Conservation (phyloP, 2,888 invertebrate genomes). For the Mactromeris polynyma region DNA sequence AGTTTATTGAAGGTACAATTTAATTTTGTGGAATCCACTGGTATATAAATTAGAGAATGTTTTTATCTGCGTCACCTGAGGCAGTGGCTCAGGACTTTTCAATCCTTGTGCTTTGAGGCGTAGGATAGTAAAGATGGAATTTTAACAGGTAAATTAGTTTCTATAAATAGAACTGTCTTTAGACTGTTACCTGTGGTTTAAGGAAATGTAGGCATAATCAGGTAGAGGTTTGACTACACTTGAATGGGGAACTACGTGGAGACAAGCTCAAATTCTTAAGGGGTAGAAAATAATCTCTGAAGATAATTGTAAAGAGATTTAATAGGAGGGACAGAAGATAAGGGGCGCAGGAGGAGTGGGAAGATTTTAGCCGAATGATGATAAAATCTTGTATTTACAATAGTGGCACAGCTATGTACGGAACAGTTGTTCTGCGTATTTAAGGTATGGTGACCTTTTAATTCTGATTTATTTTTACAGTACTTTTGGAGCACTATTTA, state of each 20-base stretch:
- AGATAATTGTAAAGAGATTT: slow-evolving; percentile 45
- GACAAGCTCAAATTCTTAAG: slow-evolving; percentile 37
- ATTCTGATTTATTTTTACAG: no score
- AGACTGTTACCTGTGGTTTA: slow-evolving; percentile 51
- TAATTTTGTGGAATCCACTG: slow-evolving; percentile 28
- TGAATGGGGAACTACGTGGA: slow-evolving; percentile 43
- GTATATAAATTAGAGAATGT: slow-evolving; percentile 27
- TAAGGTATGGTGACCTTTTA: slow-evolving; percentile 20
- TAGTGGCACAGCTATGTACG: not conserved
- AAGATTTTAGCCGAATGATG: slow-evolving; percentile 17
- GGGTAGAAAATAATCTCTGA: slow-evolving; percentile 38
- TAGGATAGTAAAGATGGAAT: slow-evolving; percentile 53
- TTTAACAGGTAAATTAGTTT: slow-evolving; percentile 53
- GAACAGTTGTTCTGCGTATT: not conserved
- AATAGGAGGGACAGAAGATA: slow-evolving; percentile 37
- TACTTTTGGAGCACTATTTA: no score
- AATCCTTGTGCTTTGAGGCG: slow-evolving; percentile 47
- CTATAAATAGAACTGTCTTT: slow-evolving; percentile 53
- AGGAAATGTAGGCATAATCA: slow-evolving; percentile 48
- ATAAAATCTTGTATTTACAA: slow-evolving; percentile 21
- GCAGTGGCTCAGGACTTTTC: slow-evolving; percentile 28
- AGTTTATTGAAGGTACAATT: slow-evolving; percentile 12
- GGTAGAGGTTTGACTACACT: slow-evolving; percentile 41
- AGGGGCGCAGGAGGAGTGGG: slow-evolving; percentile 20
- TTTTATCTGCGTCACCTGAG: slow-evolving; percentile 24